Conservation (phyloP, 2,113 vertebrate species). For the Sapayoa aenigma region DNA sequence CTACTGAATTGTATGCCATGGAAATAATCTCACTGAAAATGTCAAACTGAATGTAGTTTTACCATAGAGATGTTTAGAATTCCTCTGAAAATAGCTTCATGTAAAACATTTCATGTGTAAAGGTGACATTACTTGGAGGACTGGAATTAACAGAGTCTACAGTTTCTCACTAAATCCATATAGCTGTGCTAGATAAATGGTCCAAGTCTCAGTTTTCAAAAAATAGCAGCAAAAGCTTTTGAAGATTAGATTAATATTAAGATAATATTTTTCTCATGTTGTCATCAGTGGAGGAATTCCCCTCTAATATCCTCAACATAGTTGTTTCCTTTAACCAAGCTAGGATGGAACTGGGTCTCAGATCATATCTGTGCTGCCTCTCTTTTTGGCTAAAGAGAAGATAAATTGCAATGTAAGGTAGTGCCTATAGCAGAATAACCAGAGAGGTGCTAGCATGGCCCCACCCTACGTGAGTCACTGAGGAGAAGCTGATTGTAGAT, state of each 20-base stretch:
- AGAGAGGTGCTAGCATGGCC: neutral
- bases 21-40: neutral
- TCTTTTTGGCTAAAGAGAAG: neutral
- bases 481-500: neutral
- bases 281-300: slow-evolving; percentile 62
- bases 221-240: slow-evolving; percentile 33
- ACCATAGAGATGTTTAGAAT: neutral
- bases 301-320: slow-evolving; percentile 40
- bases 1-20: neutral
- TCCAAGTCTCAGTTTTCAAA: slow-evolving; percentile 6
- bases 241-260: slow-evolving; percentile 39
- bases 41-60: neutral
- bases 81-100: neutral
- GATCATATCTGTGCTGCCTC: neutral
- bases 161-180: neutral
- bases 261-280: slow-evolving; percentile 63
- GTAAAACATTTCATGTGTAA: neutral
- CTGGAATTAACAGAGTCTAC: neutral
- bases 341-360: slow-evolving; percentile 9
- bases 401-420: neutral
- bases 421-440: neutral
- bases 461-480: neutral
- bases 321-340: slow-evolving; percentile 34
- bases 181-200: neutral
- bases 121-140: neutral